Conservation (phyloP, 2,888 invertebrate genomes). For the Sabatieria punctata region DNA sequence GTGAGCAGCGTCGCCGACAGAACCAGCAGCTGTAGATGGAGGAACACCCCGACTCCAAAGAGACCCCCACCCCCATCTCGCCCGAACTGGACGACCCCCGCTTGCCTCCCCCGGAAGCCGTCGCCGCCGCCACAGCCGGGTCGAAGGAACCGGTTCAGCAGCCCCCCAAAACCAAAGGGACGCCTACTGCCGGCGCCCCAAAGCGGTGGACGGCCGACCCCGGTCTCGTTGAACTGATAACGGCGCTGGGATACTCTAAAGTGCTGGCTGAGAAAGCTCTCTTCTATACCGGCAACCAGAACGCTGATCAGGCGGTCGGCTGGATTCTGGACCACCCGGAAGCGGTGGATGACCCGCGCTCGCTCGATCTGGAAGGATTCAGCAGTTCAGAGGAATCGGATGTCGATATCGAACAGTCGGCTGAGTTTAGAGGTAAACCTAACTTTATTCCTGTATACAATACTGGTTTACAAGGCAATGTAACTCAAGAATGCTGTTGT, state of each 20-base stretch:
- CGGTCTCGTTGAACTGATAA: not conserved
- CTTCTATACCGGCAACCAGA: conserved; percentile 4
- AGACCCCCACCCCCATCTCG: not conserved
- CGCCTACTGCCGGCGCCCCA: not conserved
- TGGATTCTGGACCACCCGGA: conserved; percentile 8
- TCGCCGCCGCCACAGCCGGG: not conserved
- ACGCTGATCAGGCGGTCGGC: conserved; percentile 1
- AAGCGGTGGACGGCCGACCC: conserved; percentile 1
- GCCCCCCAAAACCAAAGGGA: not conserved
- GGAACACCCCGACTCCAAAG: not conserved
- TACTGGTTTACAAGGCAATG: too few relatives aligned
- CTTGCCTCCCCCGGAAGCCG: not conserved
- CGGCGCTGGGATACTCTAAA: not conserved
- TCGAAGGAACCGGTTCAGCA: not conserved
- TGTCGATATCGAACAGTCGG: not conserved
- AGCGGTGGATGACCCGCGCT: not conserved
- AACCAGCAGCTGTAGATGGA: too few relatives aligned
- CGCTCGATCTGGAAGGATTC: not conserved
- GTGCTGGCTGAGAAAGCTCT: conserved; percentile 4
- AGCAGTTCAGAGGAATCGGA: not conserved
- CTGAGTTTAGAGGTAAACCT: not conserved
- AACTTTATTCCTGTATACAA: too few relatives aligned
- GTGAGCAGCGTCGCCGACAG: too few relatives aligned
- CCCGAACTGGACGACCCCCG: not conserved
- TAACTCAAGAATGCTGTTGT: too few relatives aligned